Evolutionary conservation across 92 coral and sea anemone species (phyloP).

Genomic region (Epizoanthus stellaris): DNA sequence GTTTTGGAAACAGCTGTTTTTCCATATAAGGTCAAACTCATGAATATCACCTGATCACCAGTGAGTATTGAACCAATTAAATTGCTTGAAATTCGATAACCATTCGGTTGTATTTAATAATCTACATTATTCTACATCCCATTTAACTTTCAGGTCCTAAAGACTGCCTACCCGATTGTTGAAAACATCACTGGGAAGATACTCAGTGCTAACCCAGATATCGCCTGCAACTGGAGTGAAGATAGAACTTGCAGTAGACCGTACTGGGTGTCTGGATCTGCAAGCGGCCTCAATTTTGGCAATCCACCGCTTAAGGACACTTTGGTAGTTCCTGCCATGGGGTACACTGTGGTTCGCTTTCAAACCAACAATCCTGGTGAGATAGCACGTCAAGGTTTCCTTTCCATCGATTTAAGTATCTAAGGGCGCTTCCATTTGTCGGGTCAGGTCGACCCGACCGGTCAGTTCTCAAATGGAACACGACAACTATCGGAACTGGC

Average conservation of each 20-base stretch:
- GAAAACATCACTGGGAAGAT: slow-evolving; percentile 49
- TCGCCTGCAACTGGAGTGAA: slow-evolving; percentile 39
- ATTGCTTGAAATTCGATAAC: too few species aligned
- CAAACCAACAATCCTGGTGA: slow-evolving; percentile 64
- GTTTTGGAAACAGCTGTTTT: too few species aligned
- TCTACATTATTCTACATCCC: too few species aligned
- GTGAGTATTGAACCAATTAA: too few species aligned
- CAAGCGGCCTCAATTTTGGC: slow-evolving; percentile 42
- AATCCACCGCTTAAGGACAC: slow-evolving; percentile 63
- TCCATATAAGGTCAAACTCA: too few species aligned
- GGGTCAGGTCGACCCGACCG: too few species aligned
- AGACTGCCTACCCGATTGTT: slow-evolving; percentile 53
- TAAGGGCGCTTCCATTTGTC: too few species aligned
- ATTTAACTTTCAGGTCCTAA: slow-evolving; percentile 57
- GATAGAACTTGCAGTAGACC: slow-evolving; percentile 51
- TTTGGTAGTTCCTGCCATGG: slow-evolving; percentile 62
- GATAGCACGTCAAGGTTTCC: not conserved
- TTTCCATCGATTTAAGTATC: too few species aligned
- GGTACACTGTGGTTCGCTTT: slow-evolving; percentile 64
- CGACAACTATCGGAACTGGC: too few species aligned
- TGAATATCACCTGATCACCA: too few species aligned
- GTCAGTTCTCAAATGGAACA: too few species aligned
- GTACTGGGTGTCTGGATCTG: slow-evolving; percentile 52
- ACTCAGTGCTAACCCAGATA: slow-evolving; percentile 40
- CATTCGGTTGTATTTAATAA: too few species aligned